Conservation (phyloP, 2,797 vertebrate genomes). For the Triplophysa bombifrons region DNA sequence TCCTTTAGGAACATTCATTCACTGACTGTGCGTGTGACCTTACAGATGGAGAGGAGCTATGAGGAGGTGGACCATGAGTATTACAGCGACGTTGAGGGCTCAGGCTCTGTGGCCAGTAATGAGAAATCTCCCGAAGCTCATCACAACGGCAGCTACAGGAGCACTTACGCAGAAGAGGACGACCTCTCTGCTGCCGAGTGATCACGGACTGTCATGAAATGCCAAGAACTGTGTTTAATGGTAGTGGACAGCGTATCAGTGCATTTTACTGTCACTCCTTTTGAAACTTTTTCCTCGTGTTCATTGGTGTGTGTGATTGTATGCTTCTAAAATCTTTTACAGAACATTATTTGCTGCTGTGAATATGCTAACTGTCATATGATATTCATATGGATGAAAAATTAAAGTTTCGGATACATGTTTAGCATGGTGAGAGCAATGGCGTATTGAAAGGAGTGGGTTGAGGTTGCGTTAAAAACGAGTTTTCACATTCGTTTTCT, state of each 20-base stretch:
- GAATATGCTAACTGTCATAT: conserved; percentile 46
- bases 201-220: conserved; percentile 29
- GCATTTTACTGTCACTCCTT: conserved; percentile 15
- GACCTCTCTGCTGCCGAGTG: conserved; percentile 71
- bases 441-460: conserved; percentile 23
- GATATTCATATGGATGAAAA: conserved; percentile 51
- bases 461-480: conserved; percentile 23
- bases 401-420: conserved; percentile 17
- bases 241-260: background rate
- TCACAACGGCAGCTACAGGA: conserved; percentile 88
- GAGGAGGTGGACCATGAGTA: conserved; percentile 69
- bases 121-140: conserved; percentile 73
- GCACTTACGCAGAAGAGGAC: conserved; percentile 64
- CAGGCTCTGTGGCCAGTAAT: conserved; percentile 62
- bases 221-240: conserved; percentile 16
- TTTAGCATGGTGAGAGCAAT: conserved; percentile 30
- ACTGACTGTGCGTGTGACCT: background rate
- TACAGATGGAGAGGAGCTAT: conserved; percentile 76
- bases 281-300: conserved; percentile 31
- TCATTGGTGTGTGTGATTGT: conserved; percentile 36
- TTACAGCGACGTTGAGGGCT: conserved; percentile 75
- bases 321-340: background rate
- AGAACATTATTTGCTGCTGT: conserved; percentile 45
- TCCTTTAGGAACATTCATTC: too few relatives aligned
- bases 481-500: background rate